A percentile compares a stretch with the other conserved stretches of the same genome.
Conservation (phyloP, 2,888 invertebrate species). For the Orchestes rusci region DNA sequence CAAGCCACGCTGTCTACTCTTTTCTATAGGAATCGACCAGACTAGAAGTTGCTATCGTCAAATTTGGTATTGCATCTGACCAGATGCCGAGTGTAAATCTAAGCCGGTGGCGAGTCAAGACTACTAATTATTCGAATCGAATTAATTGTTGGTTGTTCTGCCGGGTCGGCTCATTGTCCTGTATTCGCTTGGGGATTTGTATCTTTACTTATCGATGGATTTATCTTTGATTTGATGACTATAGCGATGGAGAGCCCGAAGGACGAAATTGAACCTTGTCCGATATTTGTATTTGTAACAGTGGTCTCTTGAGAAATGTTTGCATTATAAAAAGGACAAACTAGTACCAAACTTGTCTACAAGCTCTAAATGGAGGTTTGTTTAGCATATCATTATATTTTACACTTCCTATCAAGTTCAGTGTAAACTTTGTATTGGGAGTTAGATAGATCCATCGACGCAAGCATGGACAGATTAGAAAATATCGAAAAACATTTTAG, state of each 20-base stretch:
- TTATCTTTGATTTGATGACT: conserved; percentile 22
- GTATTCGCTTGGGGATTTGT: conserved; percentile 25
- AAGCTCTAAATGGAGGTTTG: no score
- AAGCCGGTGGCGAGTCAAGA: conserved; percentile 37
- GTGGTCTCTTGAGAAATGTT: no score
- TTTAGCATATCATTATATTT: no score
- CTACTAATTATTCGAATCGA: conserved; percentile 45
- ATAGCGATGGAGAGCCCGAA: conserved; percentile 15
- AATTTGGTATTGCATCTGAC: conserved; percentile 41
- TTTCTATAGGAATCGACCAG: conserved; percentile 40
- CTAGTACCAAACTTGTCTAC: no score
- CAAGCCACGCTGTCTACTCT: conserved; percentile 45
- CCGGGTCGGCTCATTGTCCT: conserved; percentile 31
- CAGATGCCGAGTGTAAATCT: conserved; percentile 43
- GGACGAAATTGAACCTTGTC: conserved; percentile 19
- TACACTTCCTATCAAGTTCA: no score
- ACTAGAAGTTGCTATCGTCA: conserved; percentile 43
- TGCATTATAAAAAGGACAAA: no score
- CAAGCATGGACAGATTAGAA: no score
- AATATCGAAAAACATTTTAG: no score
- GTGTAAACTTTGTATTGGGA: no score
- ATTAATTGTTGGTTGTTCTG: conserved; percentile 46
- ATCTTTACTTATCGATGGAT: conserved; percentile 21
- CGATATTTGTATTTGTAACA: no score
- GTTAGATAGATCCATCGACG: no score